phyloP scores from a whole-genome alignment of 2,113 vertebrate genomes.

The Tricholaema leucomelas region DNA sequence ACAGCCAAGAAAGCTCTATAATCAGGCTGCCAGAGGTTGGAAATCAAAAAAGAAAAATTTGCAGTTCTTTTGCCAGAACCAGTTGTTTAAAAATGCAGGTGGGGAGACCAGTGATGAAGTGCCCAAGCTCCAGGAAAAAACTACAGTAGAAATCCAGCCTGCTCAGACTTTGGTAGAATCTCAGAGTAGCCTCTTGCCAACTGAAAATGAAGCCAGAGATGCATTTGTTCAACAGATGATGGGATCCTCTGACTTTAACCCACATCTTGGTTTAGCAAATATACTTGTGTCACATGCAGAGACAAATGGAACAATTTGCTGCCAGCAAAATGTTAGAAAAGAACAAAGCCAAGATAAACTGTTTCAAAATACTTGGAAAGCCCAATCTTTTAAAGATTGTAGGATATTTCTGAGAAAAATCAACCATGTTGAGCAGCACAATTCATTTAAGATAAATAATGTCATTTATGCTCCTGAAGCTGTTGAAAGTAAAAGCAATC shows the following conservation, averaged over 20 bases:
- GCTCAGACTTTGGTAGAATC: constrained; percentile 37
- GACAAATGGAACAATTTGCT: constrained; percentile 57
- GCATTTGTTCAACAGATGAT: constrained; percentile 59
- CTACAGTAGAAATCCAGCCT: constrained; percentile 24
- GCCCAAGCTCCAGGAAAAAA: constrained; percentile 41
- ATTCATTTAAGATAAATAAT: constrained; percentile 72
- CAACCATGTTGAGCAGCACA: constrained; percentile 83
- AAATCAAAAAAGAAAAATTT: constrained; percentile 74
- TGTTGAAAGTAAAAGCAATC: constrained; percentile 55
- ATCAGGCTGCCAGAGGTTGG: constrained; percentile 53
- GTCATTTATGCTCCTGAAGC: constrained; percentile 70
- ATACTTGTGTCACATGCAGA: constrained; percentile 62
- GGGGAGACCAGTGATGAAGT: constrained; percentile 9
- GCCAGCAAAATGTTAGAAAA: constrained; percentile 64
- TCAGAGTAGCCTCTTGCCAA: constrained; percentile 44
- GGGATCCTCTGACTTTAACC: constrained; percentile 54
- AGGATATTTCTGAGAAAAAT: constrained; percentile 95
- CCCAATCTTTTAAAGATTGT: constrained; percentile 90
- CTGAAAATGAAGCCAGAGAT: constrained; percentile 58
- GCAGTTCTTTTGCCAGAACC: constrained; percentile 73
- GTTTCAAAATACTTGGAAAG: constrained; percentile 83
- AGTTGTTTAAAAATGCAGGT: constrained; percentile 60
- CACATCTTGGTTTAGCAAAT: constrained; percentile 59
- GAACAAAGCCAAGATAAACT: constrained; percentile 73
- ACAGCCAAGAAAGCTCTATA: constrained; percentile 62